Percentiles rank a stretch among this genome's conserved stretches.
phyloP scores from a whole-genome alignment of 2,797 vertebrate genomes.

The Pseudopleuronectes americanus region DNA sequence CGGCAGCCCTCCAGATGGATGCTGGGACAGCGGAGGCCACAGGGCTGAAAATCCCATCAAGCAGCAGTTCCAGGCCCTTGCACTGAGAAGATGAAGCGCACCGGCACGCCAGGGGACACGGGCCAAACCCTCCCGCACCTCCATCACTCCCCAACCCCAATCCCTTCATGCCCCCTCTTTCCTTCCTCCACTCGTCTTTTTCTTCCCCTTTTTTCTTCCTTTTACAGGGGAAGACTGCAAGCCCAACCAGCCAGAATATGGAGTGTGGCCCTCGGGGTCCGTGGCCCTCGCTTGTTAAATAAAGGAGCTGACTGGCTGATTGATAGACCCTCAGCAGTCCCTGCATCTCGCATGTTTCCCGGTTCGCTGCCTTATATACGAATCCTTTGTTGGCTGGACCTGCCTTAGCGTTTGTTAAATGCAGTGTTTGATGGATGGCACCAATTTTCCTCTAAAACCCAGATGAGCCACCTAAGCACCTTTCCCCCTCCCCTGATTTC shows the following conservation, averaged over 20 bases:
- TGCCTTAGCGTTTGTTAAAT: constrained; percentile 84
- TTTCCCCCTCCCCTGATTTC: constrained; percentile 71
- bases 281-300: constrained; percentile 90
- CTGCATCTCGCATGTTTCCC: constrained; percentile 79
- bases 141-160: constrained; percentile 60
- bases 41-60: constrained; percentile 87
- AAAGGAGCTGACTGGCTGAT: constrained; percentile 91
- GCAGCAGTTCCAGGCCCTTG: constrained; percentile 82
- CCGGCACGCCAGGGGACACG: constrained; percentile 77
- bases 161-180: constrained; percentile 67
- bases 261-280: constrained; percentile 85
- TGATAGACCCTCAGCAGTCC: constrained; percentile 86
- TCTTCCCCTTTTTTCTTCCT: constrained; percentile 45
- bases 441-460: constrained; percentile 87
- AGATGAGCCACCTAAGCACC: constrained; percentile 83
- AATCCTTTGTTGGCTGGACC: constrained; percentile 80
- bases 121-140: constrained; percentile 78
- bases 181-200: constrained; percentile 59
- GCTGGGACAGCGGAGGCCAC: constrained; percentile 79
- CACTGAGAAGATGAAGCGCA: constrained; percentile 85
- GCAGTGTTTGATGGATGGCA: constrained; percentile 85
- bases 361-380: constrained; percentile 81
- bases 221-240: constrained; percentile 72
- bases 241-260: constrained; percentile 85
- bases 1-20: constrained; percentile 81